phyloP scores from a whole-genome alignment of 2,797 vertebrate species.

The Pseudocheirus occidentalis region DNA sequence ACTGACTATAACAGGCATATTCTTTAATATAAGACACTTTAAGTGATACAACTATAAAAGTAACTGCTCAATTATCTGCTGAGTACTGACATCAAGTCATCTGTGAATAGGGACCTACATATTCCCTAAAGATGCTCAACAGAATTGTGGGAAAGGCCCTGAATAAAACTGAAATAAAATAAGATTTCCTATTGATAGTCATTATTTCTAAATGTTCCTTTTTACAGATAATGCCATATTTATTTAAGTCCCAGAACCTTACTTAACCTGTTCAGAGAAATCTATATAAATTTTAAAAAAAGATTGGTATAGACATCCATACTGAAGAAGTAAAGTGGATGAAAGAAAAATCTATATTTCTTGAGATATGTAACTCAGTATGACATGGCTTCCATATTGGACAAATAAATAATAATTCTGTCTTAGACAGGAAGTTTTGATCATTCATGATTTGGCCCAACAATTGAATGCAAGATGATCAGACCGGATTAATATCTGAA shows the following conservation, averaged over 20 bases:
- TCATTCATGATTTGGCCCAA: neutral
- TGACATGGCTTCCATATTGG: neutral
- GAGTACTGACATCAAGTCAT: neutral
- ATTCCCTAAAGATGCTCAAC: neutral
- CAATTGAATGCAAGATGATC: neutral
- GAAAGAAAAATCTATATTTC: neutral
- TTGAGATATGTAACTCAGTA: neutral
- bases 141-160: neutral
- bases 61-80: neutral
- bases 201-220: neutral
- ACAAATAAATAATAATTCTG: constrained; percentile 9
- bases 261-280: neutral
- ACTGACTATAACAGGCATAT: neutral
- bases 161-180: too few species aligned
- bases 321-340: neutral
- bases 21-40: neutral
- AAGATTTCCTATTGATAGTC: too few species aligned
- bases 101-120: neutral
- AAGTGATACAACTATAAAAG: neutral
- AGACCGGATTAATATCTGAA: neutral
- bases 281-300: neutral
- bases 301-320: neutral
- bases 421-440: neutral
- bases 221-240: neutral
- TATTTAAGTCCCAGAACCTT: neutral